phyloP scores from a whole-genome alignment of 2,113 vertebrate species.

The Illadopsis cleaveri region DNA sequence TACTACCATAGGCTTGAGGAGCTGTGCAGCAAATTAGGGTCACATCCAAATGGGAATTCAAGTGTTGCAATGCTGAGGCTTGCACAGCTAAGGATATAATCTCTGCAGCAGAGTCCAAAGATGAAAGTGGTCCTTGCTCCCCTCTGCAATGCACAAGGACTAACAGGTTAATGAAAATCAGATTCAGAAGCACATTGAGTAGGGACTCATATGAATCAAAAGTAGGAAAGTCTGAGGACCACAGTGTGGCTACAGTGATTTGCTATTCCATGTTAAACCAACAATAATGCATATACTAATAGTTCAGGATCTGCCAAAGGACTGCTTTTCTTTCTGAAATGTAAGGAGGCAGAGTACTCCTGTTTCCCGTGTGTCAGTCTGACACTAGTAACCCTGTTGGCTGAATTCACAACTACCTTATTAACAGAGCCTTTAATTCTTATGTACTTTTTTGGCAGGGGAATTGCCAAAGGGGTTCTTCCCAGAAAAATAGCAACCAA shows the following conservation, averaged over 20 bases:
- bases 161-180: not conserved
- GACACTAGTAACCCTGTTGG: not conserved
- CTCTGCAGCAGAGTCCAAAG: not conserved
- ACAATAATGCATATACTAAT: not conserved
- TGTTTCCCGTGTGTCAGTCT: not conserved
- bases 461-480: not conserved
- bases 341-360: not conserved
- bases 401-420: not conserved
- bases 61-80: not conserved
- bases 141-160: not conserved
- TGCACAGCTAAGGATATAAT: not conserved
- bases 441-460: not conserved
- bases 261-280: not conserved
- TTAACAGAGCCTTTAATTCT: not conserved
- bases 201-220: not conserved
- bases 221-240: not conserved
- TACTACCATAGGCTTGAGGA: not conserved
- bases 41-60: not conserved
- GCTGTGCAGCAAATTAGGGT: not conserved
- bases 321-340: not conserved
- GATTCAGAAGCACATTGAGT: not conserved
- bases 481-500: constrained; percentile 11
- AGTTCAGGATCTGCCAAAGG: not conserved
- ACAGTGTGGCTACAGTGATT: not conserved
- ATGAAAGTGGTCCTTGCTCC: not conserved